Conservation (phyloP, 2,797 vertebrate species). For the Kryptopterus vitreolus region DNA sequence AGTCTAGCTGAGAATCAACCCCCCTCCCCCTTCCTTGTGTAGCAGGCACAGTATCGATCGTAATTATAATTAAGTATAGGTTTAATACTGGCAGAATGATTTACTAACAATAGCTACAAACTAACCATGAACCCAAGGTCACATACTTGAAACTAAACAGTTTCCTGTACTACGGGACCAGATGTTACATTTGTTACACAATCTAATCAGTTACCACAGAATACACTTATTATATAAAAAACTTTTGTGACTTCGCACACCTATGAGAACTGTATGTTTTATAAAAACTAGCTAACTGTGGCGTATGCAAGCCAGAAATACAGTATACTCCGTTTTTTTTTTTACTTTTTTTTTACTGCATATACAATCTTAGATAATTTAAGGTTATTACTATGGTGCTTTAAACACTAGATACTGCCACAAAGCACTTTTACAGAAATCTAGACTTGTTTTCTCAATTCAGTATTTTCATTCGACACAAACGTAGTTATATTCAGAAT, state of each 20-base stretch:
- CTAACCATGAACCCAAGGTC: conserved; percentile 13
- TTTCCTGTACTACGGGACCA: background rate
- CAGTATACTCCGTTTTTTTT: background rate
- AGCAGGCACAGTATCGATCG: conserved; percentile 13
- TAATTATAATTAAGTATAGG: conserved; percentile 24
- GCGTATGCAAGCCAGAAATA: background rate
- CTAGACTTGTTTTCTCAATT: background rate
- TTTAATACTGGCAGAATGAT: conserved; percentile 12
- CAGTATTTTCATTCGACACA: too few relatives aligned
- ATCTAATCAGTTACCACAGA: background rate
- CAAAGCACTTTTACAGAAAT: background rate
- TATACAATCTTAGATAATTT: background rate
- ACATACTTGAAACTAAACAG: background rate
- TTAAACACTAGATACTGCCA: background rate
- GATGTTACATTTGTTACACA: background rate
- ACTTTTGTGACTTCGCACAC: background rate
- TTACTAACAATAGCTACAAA: conserved; percentile 8
- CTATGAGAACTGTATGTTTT: background rate
- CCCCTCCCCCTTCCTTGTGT: background rate
- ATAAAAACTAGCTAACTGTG: background rate
- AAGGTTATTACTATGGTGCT: background rate
- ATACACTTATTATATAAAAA: background rate
- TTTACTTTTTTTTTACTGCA: background rate
- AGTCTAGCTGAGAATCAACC: background rate
- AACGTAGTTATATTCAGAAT: too few relatives aligned